phyloP scores from a whole-genome alignment of 1,140 invertebrate genomes.

The Procambarus virginalis region DNA sequence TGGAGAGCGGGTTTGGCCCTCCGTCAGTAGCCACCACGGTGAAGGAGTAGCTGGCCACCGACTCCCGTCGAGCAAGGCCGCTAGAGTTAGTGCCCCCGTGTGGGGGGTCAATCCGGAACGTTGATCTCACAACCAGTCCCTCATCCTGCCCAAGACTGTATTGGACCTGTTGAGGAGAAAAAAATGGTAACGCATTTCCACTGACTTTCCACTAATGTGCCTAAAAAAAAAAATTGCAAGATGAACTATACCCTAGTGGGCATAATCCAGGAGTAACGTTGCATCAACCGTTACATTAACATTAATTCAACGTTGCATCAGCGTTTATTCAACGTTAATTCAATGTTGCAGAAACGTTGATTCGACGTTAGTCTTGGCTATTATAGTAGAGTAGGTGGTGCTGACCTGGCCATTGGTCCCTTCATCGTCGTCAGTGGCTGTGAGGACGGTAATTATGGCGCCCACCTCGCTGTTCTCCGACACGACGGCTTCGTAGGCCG shows the following conservation, averaged over 20 bases:
- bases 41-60: constrained; percentile 81
- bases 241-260: too few species aligned
- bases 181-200: too few species aligned
- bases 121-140: constrained; percentile 70
- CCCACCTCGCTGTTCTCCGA: constrained; percentile 64
- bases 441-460: constrained; percentile 51
- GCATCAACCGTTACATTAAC: too few species aligned
- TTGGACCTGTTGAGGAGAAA: constrained; percentile 41
- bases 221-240: too few species aligned
- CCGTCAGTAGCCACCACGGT: constrained; percentile 88
- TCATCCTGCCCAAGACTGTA: constrained; percentile 47
- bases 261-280: too few species aligned
- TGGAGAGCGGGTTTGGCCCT: constrained; percentile 81
- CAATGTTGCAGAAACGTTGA: too few species aligned
- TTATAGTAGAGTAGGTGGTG: too few species aligned
- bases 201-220: not conserved
- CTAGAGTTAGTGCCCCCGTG: constrained; percentile 85
- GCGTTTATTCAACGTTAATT: too few species aligned
- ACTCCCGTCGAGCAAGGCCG: constrained; percentile 63
- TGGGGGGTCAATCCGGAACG: constrained; percentile 89
- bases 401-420: constrained; percentile 65
- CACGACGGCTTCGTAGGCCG: constrained; percentile 24
- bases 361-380: too few species aligned
- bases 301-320: too few species aligned
- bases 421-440: constrained; percentile 64